Evolutionary conservation across 2,113 vertebrate genomes (phyloP).

Genomic region (Fregata magnificens): DNA sequence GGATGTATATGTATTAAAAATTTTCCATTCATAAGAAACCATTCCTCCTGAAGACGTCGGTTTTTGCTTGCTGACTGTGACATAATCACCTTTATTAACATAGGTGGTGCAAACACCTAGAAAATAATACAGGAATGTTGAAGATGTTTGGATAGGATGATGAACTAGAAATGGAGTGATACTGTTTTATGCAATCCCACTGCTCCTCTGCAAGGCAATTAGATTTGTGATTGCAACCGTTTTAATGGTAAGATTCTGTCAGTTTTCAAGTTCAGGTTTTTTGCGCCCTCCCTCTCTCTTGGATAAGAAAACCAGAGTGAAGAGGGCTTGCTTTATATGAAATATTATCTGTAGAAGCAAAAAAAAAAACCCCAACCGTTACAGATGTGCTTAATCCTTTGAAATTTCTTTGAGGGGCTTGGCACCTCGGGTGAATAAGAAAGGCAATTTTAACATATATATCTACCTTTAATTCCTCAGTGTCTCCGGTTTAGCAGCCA

Average conservation of each 20-base stretch:
- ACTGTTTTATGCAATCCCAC: neutral
- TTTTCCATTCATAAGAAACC: neutral
- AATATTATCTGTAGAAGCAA: neutral
- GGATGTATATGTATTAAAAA: neutral
- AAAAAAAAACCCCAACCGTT: neutral
- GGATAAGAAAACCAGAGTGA: neutral
- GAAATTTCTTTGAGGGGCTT: neutral
- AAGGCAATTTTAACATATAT: neutral
- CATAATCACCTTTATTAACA: neutral
- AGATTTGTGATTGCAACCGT: neutral
- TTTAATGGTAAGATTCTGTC: neutral
- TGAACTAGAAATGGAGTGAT: neutral
- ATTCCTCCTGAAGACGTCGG: neutral
- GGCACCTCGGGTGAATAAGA: neutral
- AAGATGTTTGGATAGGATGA: neutral
- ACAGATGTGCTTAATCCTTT: neutral
- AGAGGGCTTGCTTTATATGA: neutral
- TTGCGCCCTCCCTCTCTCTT: neutral
- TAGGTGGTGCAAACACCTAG: neutral
- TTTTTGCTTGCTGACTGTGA: neutral
- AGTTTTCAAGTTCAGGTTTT: neutral
- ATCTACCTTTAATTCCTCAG: neutral
- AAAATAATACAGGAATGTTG: neutral
- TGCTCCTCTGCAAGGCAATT: neutral
- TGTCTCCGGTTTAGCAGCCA: neutral